Percentiles rank a stretch among this genome's conserved stretches.
Conservation (phyloP, 2,888 invertebrate genomes). For the Aproaerema taeniolella region DNA sequence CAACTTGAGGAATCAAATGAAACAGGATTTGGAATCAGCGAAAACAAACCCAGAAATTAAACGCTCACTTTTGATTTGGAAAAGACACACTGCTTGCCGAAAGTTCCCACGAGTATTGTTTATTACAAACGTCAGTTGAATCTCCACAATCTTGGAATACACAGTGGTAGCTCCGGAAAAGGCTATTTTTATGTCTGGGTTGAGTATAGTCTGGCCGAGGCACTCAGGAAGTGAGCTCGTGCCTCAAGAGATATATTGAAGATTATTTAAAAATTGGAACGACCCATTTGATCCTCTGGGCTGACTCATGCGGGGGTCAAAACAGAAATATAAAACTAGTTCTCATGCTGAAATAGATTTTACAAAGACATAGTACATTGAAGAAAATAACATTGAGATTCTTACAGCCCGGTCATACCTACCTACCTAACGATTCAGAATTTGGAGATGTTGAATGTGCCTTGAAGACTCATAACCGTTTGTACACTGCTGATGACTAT, state of each 20-base stretch:
- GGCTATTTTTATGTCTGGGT: constrained; percentile 24
- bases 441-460: constrained; percentile 17
- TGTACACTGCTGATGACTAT: constrained; percentile 17
- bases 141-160: constrained; percentile 26
- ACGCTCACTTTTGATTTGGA: constrained; percentile 21
- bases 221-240: constrained; percentile 25
- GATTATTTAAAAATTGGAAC: constrained; percentile 12
- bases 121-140: constrained; percentile 28
- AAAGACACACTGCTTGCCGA: constrained; percentile 22
- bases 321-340: constrained; percentile 19
- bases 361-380: constrained; percentile 10
- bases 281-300: constrained; percentile 22
- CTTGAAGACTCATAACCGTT: constrained; percentile 12
- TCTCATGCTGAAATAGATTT: constrained; percentile 12
- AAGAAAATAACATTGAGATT: constrained; percentile 16
- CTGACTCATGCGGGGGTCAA: constrained; percentile 26
- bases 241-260: constrained; percentile 12
- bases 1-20: constrained; percentile 19
- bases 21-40: constrained; percentile 14
- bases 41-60: constrained; percentile 10
- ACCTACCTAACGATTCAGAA: constrained; percentile 17
- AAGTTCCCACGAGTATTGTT: constrained; percentile 25
- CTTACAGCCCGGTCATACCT: constrained; percentile 18
- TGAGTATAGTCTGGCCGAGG: constrained; percentile 26
- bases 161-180: constrained; percentile 21